phyloP scores from a whole-genome alignment of 2,888 invertebrate genomes.

The Microplitis deprimator region DNA sequence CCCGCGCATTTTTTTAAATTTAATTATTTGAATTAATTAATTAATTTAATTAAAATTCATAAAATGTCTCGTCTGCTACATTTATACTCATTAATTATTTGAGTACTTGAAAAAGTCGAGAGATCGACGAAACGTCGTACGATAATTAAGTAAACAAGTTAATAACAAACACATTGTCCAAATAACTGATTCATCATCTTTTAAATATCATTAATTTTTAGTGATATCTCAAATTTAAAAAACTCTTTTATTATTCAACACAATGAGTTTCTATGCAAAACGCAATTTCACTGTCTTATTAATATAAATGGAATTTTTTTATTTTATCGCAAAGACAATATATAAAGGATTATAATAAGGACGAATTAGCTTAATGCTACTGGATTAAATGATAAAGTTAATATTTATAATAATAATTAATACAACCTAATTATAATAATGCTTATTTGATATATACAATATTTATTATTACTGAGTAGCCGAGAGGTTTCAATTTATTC shows the following conservation, averaged over 20 bases:
- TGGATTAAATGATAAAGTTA: conserved; percentile 54
- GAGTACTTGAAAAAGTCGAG: no score
- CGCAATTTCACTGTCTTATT: conserved; percentile 46
- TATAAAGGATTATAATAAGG: conserved; percentile 62
- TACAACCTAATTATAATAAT: conserved; percentile 63
- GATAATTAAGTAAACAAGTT: background rate
- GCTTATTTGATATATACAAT: conserved; percentile 66
- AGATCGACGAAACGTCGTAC: no score
- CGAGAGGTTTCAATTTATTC: conserved; percentile 55
- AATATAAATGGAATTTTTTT: conserved; percentile 42
- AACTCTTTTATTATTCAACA: conserved; percentile 16
- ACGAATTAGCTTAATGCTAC: conserved; percentile 55
- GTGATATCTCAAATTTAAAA: conserved; percentile 2
- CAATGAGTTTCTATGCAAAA: conserved; percentile 43
- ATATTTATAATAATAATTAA: conserved; percentile 55
- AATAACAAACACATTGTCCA: background rate
- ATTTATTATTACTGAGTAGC: conserved; percentile 57
- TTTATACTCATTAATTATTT: no score
- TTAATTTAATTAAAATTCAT: no score
- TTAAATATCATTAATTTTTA: no score
- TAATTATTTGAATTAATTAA: no score
- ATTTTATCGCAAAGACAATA: conserved; percentile 56
- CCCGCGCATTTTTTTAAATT: no score
- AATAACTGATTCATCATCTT: no score
- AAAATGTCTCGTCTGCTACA: no score